A percentile compares a stretch with the other conserved stretches of the same genome.
phyloP scores from a whole-genome alignment of 2,113 vertebrate genomes.

The Salvator merianae region DNA sequence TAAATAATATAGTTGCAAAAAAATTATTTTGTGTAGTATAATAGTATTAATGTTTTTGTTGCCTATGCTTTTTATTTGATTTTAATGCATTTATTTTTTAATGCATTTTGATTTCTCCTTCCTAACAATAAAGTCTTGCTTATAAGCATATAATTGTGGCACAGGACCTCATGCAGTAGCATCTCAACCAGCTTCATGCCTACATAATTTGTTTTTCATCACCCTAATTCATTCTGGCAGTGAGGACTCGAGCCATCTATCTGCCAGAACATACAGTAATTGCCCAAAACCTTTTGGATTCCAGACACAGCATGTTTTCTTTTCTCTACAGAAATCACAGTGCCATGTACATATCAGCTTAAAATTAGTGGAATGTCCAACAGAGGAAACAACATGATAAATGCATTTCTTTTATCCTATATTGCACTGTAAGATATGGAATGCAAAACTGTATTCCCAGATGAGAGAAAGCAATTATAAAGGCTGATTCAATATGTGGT shows the following conservation, averaged over 20 bases:
- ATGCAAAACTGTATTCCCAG: conserved; percentile 17
- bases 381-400: conserved; percentile 33
- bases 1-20: background rate
- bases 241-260: background rate
- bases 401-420: conserved; percentile 19
- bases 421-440: background rate
- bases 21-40: background rate
- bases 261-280: background rate
- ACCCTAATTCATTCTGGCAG: background rate
- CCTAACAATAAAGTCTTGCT: background rate
- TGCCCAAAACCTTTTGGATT: conserved; percentile 16
- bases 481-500: conserved; percentile 16
- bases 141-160: background rate
- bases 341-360: background rate
- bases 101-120: background rate
- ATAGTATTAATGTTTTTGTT: background rate
- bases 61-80: background rate
- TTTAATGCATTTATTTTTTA: background rate
- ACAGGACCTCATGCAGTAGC: background rate
- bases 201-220: conserved; percentile 13
- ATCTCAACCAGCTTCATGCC: background rate
- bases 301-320: background rate
- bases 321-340: accelerated
- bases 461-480: conserved; percentile 15
- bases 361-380: conserved; percentile 10